Conservation (phyloP, 2,888 invertebrate species). For the Cryptus viduatorius region DNA sequence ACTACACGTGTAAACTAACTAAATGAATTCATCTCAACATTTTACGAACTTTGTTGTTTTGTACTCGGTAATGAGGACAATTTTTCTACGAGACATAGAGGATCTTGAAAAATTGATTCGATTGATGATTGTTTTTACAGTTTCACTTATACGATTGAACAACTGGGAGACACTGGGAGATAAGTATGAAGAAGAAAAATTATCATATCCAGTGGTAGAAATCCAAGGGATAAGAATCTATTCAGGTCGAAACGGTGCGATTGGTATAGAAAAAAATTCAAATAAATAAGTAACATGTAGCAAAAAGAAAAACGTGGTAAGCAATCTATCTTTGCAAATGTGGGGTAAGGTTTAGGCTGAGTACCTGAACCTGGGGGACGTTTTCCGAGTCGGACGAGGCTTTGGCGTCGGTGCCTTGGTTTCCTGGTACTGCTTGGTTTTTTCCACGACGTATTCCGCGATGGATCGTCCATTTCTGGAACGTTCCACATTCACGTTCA, state of each 20-base stretch:
- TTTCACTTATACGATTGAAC: not conserved
- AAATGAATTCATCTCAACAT: conserved; percentile 12
- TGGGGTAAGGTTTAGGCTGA: conserved; percentile 82
- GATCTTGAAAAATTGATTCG: not conserved
- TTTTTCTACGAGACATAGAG: not conserved
- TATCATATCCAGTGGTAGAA: not conserved
- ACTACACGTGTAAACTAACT: conserved; percentile 30
- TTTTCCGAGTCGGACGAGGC: conserved; percentile 84
- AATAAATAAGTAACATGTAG: conserved; percentile 24
- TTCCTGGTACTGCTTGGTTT: conserved; percentile 84
- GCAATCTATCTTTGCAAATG: conserved; percentile 67
- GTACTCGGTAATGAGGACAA: not conserved
- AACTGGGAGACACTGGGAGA: not conserved
- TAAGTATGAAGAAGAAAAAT: conserved; percentile 3
- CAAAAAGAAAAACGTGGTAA: conserved; percentile 52
- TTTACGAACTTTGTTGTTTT: not conserved
- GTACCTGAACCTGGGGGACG: conserved; percentile 84
- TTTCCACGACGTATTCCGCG: conserved; percentile 91
- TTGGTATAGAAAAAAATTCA: conserved; percentile 22
- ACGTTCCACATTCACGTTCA: conserved; percentile 84
- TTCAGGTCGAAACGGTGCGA: conserved; percentile 49
- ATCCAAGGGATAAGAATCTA: conserved; percentile 17
- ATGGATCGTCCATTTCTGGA: conserved; percentile 93
- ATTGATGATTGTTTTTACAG: not conserved
- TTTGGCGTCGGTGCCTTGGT: conserved; percentile 84